phyloP scores from a whole-genome alignment of 2,888 invertebrate species.

The Penaeus monodon region DNA sequence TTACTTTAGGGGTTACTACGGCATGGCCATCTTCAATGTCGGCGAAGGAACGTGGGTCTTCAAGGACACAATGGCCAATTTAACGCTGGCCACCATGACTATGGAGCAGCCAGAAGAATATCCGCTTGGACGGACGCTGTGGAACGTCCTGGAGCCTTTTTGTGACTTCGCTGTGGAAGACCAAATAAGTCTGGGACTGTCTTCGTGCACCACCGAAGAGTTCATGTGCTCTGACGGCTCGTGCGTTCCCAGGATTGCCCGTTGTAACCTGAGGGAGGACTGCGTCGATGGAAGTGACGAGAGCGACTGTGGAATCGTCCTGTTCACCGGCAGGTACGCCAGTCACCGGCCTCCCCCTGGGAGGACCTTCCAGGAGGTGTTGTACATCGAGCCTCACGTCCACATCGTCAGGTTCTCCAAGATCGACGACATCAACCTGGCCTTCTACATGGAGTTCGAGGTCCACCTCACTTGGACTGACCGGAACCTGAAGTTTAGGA shows the following conservation, averaged over 20 bases:
- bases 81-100: not conserved
- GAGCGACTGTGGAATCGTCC: conserved; percentile 20
- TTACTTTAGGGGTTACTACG: too few relatives aligned
- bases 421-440: conserved; percentile 36
- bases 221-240: conserved; percentile 39
- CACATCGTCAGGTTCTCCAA: conserved; percentile 34
- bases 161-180: not conserved
- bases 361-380: conserved; percentile 1
- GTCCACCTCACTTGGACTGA: not conserved
- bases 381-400: conserved; percentile 3
- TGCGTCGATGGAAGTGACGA: conserved; percentile 35
- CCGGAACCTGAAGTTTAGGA: too few relatives aligned
- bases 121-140: conserved; percentile 14
- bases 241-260: conserved; percentile 7
- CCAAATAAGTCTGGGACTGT: not conserved
- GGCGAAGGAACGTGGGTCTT: conserved; percentile 4
- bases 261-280: conserved; percentile 28
- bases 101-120: not conserved
- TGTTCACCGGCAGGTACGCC: conserved; percentile 21
- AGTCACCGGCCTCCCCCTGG: conserved; percentile 30
- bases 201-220: conserved; percentile 15
- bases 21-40: too few relatives aligned
- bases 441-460: conserved; percentile 19
- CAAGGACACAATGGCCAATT: not conserved
- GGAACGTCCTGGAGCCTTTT: not conserved